Conservation (phyloP, 2,888 invertebrate genomes). For the Ferdinandea cuprea region DNA sequence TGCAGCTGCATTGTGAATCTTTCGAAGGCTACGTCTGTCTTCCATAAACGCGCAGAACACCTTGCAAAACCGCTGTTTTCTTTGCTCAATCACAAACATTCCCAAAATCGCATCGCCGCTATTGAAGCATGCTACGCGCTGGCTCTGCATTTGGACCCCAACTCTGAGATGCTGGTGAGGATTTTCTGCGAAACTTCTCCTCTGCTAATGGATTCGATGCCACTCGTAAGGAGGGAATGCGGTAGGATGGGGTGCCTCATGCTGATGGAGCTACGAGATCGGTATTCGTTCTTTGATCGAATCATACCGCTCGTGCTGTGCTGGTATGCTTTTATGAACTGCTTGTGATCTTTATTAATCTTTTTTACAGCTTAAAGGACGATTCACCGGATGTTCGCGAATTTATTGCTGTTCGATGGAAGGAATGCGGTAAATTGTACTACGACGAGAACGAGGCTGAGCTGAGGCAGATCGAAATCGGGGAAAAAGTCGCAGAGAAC, state of each 20-base stretch:
- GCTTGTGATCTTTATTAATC: neutral
- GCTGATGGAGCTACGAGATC: conserved; percentile 90
- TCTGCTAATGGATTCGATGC: conserved; percentile 92
- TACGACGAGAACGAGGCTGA: conserved; percentile 94
- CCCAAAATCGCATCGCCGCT: conserved; percentile 89
- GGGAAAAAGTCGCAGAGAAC: conserved; percentile 86
- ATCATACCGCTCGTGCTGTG: conserved; percentile 93
- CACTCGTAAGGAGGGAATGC: conserved; percentile 90
- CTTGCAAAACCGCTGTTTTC: conserved; percentile 89
- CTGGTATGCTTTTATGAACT: conserved; percentile 84
- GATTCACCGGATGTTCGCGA: conserved; percentile 89
- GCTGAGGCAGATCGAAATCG: conserved; percentile 92
- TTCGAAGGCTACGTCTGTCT: conserved; percentile 87
- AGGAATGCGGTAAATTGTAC: conserved; percentile 89
- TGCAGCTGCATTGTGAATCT: conserved; percentile 88
- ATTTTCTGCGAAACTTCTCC: conserved; percentile 92
- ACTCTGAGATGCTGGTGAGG: conserved; percentile 88
- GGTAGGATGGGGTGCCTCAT: conserved; percentile 90
- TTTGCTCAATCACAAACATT: conserved; percentile 92
- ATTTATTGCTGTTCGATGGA: conserved; percentile 87
- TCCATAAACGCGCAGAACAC: conserved; percentile 89
- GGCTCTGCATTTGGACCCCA: conserved; percentile 85
- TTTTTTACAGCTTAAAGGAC: conserved; percentile 87
- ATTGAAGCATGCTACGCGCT: conserved; percentile 88
- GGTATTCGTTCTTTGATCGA: conserved; percentile 95